Evolutionary conservation across 2,113 vertebrate species (phyloP).

Genomic region (Leucopsar rothschildi): DNA sequence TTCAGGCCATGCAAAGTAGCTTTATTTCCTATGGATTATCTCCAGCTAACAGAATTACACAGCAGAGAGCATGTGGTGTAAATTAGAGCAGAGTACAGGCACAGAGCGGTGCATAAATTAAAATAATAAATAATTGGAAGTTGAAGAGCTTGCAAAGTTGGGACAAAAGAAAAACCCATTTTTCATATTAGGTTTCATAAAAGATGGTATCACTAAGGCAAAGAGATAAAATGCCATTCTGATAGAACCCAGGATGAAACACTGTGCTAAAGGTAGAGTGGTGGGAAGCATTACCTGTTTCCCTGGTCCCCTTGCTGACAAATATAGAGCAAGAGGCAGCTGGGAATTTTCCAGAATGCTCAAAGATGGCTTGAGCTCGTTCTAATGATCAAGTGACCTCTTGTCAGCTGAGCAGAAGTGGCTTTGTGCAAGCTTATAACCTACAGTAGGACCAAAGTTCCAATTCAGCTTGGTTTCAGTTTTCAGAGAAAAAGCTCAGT

Average conservation of each 20-base stretch:
- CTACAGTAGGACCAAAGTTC: background rate
- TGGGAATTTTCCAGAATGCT: background rate
- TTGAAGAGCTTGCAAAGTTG: background rate
- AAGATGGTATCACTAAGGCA: background rate
- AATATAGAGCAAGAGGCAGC: background rate
- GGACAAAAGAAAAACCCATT: background rate
- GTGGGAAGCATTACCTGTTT: background rate
- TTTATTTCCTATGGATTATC: background rate
- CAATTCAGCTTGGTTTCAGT: background rate
- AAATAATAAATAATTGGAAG: background rate
- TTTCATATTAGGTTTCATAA: background rate
- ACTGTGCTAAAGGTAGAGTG: background rate
- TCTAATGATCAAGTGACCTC: background rate
- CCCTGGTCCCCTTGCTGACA: background rate
- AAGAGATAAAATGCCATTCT: background rate
- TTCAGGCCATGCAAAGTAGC: background rate
- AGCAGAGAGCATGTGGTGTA: background rate
- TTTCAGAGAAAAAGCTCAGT: background rate
- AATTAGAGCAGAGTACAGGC: background rate
- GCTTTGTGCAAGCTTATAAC: background rate
- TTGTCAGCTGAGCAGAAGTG: background rate
- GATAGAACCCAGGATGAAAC: background rate
- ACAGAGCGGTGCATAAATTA: background rate
- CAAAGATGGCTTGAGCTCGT: accelerated
- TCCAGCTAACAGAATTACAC: background rate